Evolutionary conservation across 2,888 invertebrate genomes (phyloP).

Genomic region (Embidobia sp.): DNA sequence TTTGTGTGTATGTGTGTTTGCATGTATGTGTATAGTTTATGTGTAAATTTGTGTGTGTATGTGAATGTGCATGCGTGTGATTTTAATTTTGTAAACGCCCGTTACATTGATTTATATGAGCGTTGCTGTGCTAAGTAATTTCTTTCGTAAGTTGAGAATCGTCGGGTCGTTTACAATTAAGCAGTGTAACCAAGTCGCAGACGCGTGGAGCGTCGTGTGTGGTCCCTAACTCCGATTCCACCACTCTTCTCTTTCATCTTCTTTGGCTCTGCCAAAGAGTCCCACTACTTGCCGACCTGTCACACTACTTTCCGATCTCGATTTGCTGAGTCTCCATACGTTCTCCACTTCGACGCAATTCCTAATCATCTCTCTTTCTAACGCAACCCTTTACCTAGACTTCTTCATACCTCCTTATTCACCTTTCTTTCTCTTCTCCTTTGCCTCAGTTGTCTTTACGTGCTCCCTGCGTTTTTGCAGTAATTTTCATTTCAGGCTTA

Average conservation of each 20-base stretch:
- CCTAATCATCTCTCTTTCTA: slow-evolving; percentile 61
- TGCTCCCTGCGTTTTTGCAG: slow-evolving; percentile 27
- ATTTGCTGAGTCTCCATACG: slow-evolving; percentile 59
- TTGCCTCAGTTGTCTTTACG: slow-evolving; percentile 7
- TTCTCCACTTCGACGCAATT: slow-evolving; percentile 68
- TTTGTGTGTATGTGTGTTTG: too few relatives aligned
- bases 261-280: slow-evolving; percentile 64
- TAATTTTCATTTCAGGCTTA: slow-evolving; percentile 33
- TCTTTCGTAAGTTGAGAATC: slow-evolving; percentile 76
- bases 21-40: too few relatives aligned
- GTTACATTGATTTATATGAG: too few relatives aligned
- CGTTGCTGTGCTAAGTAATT: too few relatives aligned
- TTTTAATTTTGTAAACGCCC: too few relatives aligned
- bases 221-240: slow-evolving; percentile 79
- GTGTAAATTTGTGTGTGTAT: too few relatives aligned
- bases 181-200: slow-evolving; percentile 81
- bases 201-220: slow-evolving; percentile 82
- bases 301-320: slow-evolving; percentile 66
- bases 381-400: slow-evolving; percentile 60
- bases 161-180: slow-evolving; percentile 81
- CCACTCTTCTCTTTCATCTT: slow-evolving; percentile 73
- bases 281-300: slow-evolving; percentile 65
- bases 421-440: slow-evolving; percentile 1
- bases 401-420: slow-evolving; percentile 33
- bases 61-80: too few relatives aligned